Base-by-base conservation (phyloP, 2,888 invertebrate genomes). In the Sicus ferrugineus region DNA sequence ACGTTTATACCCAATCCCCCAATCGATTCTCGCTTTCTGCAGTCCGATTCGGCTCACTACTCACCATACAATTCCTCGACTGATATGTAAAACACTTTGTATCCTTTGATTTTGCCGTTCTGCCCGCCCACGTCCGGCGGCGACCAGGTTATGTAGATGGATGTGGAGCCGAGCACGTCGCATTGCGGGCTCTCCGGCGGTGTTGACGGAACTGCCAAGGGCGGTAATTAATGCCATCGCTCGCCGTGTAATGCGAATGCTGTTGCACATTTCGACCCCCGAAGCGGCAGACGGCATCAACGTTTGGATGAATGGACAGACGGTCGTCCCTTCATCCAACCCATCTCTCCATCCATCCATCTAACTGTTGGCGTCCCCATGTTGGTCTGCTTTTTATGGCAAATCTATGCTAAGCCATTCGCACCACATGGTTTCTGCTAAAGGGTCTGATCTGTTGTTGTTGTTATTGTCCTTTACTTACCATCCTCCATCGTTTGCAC, bases 61-160 rank as follows among this genome's bases (percentile, higher is more conserved):
- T 87, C 88, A 92, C 92, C 92, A 86, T 91, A 92, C 89, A 92
- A 91, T 81, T 93, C 92, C 73, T 92, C 92, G 68, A 91, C 89
- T 19, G 92, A 92, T 77, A 91, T 91, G 84, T 92, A 92, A 69
- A 91, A 92, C 69, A 95, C 91, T 86, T 94, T 92, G 86, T 94
- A 95, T 58, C 95, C 94, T 82, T 93, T 92, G 71, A 95, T 88
- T 69, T 92, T 89, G 19, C 95, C 95, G 83, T 95, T 95, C 73
- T 93, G 89, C n/a, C 93, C 93, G 75, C 93, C 89, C 62, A 89
- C 86, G 63, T 92, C 90, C 26, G 94, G 95, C 21, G 93, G 91
- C 77, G 93, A 93, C 95, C 95, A 95, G 70, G 92, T 90, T 75
- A 95, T 92, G 80, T 93, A 91, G 74, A 95, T 89, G 73, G 93